Conservation (phyloP, 2,888 invertebrate species). For the Drosophila tripunctata region DNA sequence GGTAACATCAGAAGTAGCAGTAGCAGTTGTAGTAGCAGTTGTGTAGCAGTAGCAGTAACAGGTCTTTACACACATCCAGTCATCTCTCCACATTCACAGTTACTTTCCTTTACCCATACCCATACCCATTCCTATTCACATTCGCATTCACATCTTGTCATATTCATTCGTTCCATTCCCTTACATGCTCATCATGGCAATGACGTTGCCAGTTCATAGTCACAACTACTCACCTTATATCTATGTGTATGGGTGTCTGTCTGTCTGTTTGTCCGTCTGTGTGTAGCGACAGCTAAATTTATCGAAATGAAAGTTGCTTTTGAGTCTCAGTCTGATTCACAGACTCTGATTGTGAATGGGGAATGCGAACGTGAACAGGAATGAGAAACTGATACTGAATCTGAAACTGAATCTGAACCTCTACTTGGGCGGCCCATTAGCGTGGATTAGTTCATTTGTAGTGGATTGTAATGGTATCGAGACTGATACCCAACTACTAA, state of each 20-base stretch:
- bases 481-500: constrained; percentile 1
- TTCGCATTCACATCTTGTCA: not conserved
- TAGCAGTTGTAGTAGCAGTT: too few species aligned
- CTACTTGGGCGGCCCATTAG: constrained; percentile 35
- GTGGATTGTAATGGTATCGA: constrained; percentile 4
- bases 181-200: constrained; percentile 33
- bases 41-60: constrained; percentile 7
- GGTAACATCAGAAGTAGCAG: constrained; percentile 1
- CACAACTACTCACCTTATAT: constrained; percentile 14
- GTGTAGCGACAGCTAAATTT: constrained; percentile 33
- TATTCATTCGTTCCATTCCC: not conserved
- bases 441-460: constrained; percentile 39
- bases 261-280: not conserved
- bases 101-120: not conserved
- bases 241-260: not conserved
- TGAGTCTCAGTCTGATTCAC: constrained; percentile 13
- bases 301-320: constrained; percentile 47
- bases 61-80: constrained; percentile 3
- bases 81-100: not conserved
- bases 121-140: not conserved
- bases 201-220: constrained; percentile 42
- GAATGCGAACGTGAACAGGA: not conserved
- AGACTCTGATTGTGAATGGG: not conserved
- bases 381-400: constrained; percentile 7
- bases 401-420: not conserved